A percentile compares a stretch with the other conserved stretches of the same genome.
Evolutionary conservation across 2,797 vertebrate genomes (phyloP).

Genomic region (Crypturellus tataupa): DNA sequence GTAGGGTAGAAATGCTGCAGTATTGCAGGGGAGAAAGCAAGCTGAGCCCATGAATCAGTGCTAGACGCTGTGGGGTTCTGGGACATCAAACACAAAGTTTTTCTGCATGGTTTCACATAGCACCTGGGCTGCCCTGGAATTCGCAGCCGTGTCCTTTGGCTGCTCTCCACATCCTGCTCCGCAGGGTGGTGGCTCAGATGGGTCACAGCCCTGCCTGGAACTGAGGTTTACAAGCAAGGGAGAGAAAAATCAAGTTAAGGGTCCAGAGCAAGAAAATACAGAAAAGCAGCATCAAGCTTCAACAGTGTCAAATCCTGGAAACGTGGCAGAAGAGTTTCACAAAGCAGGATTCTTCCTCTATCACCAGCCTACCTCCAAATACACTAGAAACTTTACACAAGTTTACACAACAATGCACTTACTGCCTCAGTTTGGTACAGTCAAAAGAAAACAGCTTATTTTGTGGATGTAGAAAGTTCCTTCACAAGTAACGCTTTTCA

Average conservation of each 20-base stretch:
- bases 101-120: constrained; percentile 30
- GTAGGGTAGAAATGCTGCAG: not conserved
- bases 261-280: constrained; percentile 23
- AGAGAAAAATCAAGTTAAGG: constrained; percentile 26
- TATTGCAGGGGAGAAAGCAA: not conserved
- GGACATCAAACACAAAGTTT: constrained; percentile 67
- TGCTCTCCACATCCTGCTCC: constrained; percentile 73
- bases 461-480: not conserved
- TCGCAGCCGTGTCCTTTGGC: constrained; percentile 53
- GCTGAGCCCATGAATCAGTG: constrained; percentile 19
- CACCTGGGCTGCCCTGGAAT: constrained; percentile 10
- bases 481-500: not conserved
- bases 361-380: not conserved
- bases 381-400: not conserved
- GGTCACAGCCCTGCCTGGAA: constrained; percentile 31
- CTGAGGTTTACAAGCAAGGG: constrained; percentile 7
- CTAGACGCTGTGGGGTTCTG: constrained; percentile 13
- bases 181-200: constrained; percentile 42
- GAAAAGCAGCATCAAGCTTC: not conserved
- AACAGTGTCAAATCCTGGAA: not conserved
- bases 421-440: not conserved
- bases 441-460: not conserved
- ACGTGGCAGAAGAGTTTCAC: not conserved
- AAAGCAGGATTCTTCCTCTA: not conserved
- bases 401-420: not conserved